phyloP scores from a whole-genome alignment of 2,113 vertebrate species.

The Mormoops blainvillei region DNA sequence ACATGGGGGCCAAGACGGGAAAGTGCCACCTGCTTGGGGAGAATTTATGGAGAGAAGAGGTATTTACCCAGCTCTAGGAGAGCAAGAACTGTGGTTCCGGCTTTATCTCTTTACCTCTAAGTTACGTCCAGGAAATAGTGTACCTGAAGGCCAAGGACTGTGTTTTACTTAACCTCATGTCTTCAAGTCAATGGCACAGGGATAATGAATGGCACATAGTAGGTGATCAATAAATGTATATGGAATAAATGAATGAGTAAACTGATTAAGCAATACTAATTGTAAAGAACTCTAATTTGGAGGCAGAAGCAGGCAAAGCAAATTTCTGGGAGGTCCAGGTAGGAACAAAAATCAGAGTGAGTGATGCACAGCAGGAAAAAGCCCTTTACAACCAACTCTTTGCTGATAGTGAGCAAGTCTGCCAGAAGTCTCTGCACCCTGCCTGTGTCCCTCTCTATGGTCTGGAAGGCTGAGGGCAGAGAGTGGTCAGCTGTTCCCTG shows the following conservation, averaged over 20 bases:
- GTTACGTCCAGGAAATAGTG: neutral
- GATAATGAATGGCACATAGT: neutral
- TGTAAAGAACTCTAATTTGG: neutral
- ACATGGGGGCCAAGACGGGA: neutral
- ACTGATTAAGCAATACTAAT: neutral
- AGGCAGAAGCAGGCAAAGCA: neutral
- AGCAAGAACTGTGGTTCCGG: neutral
- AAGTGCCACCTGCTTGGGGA: neutral
- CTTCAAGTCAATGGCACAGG: neutral
- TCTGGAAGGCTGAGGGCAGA: neutral
- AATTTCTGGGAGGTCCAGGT: neutral
- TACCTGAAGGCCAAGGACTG: neutral
- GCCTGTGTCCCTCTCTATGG: neutral
- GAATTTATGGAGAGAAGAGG: neutral
- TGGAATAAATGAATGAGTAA: neutral
- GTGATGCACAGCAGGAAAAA: neutral
- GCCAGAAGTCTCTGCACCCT: neutral
- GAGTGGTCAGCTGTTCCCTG: neutral
- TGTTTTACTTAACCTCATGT: neutral
- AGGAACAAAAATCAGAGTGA: neutral
- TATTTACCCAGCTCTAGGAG: neutral
- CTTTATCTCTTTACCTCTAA: neutral
- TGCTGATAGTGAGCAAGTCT: neutral
- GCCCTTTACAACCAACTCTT: neutral
- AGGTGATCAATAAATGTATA: neutral